phyloP scores from a whole-genome alignment of 2,113 vertebrate species.

The Triplophysa siluroides region DNA sequence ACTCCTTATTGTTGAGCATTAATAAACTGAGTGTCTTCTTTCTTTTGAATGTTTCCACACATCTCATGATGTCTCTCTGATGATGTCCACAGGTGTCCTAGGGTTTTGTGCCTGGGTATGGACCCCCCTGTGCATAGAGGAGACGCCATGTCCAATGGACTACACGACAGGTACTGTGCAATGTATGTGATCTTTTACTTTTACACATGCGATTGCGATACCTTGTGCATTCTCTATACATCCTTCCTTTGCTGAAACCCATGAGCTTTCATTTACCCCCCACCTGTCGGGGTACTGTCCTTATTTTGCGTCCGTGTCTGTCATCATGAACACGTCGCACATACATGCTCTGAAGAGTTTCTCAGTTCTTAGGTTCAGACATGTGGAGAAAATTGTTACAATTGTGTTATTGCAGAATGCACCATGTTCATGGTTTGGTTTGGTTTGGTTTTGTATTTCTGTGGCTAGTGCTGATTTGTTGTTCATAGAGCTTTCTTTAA shows the following conservation, averaged over 20 bases:
- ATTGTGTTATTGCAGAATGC: too few species aligned
- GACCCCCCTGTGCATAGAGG: slow-evolving; percentile 84
- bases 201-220: background rate
- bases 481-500: too few species aligned
- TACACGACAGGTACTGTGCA: slow-evolving; percentile 80
- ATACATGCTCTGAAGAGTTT: slow-evolving; percentile 1
- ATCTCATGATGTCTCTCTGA: background rate
- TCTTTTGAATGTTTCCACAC: background rate
- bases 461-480: too few species aligned
- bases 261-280: background rate
- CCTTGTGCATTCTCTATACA: background rate
- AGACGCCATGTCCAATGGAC: slow-evolving; percentile 80
- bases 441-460: too few species aligned
- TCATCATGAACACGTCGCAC: background rate
- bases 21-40: background rate
- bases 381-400: background rate
- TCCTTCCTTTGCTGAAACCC: background rate
- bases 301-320: background rate
- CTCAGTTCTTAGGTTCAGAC: background rate
- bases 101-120: slow-evolving; percentile 75
- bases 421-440: too few species aligned
- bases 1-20: too few species aligned
- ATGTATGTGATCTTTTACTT: slow-evolving; percentile 52
- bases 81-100: slow-evolving; percentile 67
- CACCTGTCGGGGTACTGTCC: background rate